Conservation (phyloP, 2,797 vertebrate species). For the Lepidocolaptes lacrymiger region DNA sequence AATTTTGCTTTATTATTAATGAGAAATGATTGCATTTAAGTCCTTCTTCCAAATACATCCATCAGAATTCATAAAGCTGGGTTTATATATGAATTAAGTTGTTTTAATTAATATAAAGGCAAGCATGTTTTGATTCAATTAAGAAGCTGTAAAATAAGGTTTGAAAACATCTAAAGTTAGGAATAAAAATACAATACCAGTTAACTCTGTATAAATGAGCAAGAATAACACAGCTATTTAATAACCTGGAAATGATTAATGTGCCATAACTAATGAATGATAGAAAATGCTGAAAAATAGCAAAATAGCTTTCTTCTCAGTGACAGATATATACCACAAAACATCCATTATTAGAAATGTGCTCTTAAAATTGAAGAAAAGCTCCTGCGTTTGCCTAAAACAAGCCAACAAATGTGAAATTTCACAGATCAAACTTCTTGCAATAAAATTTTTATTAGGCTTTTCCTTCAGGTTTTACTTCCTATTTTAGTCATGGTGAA, state of each 20-base stretch:
- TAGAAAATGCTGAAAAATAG: background rate
- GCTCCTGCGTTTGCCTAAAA: background rate
- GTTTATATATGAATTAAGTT: background rate
- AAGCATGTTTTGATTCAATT: background rate
- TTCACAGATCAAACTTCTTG: background rate
- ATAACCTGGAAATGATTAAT: background rate
- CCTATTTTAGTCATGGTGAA: background rate
- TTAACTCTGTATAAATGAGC: background rate
- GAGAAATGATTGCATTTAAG: background rate
- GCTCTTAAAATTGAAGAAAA: background rate
- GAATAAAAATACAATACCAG: background rate
- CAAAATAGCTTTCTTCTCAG: background rate
- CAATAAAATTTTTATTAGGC: background rate
- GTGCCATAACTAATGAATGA: background rate
- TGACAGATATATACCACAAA: background rate
- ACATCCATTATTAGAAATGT: background rate
- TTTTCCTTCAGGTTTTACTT: background rate
- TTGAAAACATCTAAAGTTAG: background rate
- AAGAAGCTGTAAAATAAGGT: background rate
- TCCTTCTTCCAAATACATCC: background rate
- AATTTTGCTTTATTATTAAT: background rate
- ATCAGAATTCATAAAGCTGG: background rate
- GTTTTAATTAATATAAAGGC: slow-evolving; percentile 8
- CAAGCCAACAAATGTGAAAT: background rate
- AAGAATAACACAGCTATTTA: background rate